Conservation (phyloP, 2,113 vertebrate genomes). For the Pluvianellus socialis region DNA sequence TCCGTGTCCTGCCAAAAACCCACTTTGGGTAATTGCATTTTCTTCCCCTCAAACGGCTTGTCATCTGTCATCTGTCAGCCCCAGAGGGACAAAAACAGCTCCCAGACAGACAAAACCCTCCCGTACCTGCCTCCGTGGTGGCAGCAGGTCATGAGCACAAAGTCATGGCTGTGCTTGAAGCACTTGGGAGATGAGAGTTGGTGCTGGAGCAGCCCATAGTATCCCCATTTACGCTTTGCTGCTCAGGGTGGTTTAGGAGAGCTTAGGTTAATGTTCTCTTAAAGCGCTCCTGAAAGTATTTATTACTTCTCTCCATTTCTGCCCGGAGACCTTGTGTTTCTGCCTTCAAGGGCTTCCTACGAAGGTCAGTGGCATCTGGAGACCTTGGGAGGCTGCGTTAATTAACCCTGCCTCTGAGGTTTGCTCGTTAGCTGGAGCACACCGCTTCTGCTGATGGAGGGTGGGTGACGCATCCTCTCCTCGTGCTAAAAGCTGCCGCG, state of each 20-base stretch:
- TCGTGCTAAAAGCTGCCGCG: rapidly evolving
- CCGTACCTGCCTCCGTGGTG: neutral
- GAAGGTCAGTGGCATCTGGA: neutral
- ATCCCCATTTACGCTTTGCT: neutral
- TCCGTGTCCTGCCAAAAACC: neutral
- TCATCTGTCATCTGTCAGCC: neutral
- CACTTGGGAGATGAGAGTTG: neutral
- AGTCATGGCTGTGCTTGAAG: neutral
- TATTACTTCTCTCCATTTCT: neutral
- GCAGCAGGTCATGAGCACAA: neutral
- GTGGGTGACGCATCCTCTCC: neutral
- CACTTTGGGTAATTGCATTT: slow-evolving; percentile 21
- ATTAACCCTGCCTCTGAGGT: neutral
- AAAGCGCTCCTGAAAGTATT: neutral
- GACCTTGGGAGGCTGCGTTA: neutral
- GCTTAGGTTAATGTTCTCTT: neutral
- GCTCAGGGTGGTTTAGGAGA: neutral
- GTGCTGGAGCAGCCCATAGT: neutral
- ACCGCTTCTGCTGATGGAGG: neutral
- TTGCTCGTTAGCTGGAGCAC: neutral
- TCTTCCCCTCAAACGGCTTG: neutral
- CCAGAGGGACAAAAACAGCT: neutral
- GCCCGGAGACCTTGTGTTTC: neutral
- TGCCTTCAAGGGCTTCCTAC: neutral
- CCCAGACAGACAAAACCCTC: neutral